A percentile compares a stretch with the other conserved stretches of the same genome.
phyloP scores from a whole-genome alignment of 2,797 vertebrate genomes.

The Sebastiscus tertius region DNA sequence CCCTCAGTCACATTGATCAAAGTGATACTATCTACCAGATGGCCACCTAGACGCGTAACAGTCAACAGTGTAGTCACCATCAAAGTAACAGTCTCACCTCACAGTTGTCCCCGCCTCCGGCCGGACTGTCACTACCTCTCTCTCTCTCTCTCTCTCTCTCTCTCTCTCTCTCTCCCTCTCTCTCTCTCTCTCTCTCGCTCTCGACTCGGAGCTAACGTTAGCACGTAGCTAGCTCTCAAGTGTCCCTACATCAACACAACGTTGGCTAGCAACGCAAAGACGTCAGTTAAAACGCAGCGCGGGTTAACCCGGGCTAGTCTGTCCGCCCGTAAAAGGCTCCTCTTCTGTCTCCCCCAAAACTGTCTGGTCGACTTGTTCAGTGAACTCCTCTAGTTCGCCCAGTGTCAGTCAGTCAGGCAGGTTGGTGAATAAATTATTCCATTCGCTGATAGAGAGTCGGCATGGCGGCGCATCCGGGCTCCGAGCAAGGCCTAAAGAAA shows the following conservation, averaged over 20 bases:
- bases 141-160: constrained; percentile 34
- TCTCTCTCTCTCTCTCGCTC: background rate
- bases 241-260: constrained; percentile 45
- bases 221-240: constrained; percentile 63
- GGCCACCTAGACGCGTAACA: constrained; percentile 36
- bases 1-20: background rate
- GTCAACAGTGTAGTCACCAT: constrained; percentile 65
- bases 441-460: constrained; percentile 54
- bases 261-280: constrained; percentile 7
- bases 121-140: constrained; percentile 66
- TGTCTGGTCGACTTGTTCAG: constrained; percentile 23
- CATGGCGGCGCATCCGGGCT: constrained; percentile 81
- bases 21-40: constrained; percentile 42
- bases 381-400: constrained; percentile 51
- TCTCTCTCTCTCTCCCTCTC: background rate
- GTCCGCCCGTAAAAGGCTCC: background rate
- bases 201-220: constrained; percentile 67
- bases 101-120: constrained; percentile 70
- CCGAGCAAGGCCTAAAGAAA: constrained; percentile 16
- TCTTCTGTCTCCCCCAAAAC: background rate
- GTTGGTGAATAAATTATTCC: constrained; percentile 66
- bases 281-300: background rate
- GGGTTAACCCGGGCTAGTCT: background rate
- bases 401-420: constrained; percentile 49
- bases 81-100: constrained; percentile 75